Base-by-base conservation (phyloP, 2,888 invertebrate species). In the Amblyteles armatorius region DNA sequence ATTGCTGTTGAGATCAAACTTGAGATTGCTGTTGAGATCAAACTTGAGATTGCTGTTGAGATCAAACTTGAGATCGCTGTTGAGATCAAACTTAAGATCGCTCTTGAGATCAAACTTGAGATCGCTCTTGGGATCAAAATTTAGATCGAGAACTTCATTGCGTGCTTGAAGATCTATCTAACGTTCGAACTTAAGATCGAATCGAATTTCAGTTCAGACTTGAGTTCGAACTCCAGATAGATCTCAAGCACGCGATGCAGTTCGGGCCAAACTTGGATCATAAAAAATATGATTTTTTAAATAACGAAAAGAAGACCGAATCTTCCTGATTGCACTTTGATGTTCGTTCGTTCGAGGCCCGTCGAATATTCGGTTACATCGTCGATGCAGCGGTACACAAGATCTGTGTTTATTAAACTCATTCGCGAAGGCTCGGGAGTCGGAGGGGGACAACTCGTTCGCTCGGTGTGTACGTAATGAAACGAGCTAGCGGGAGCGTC, bases 401-500 rank as follows among this genome's bases (percentile, higher is more conserved):
- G n/a, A 68, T 36, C 60, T 13, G 68, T 29, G 36, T 73, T 73
- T 79, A 73, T 69, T 60, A 83, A 72, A 79, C 63, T 73, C 73
- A 83, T 69, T 79, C 36, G 52, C 63, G 44, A 69, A 83, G 68
- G 72, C 33, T 22, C 48, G 22, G 19, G 48, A 26, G 60, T 7
- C 52, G 19, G 57, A 57, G 65, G 65, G 36, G 13, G 29, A 68
- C 67, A 29, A 36, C n/a, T 50, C 33, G 48, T 60, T 50, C 52
- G 57, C 60, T 13, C 63, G 36, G 57, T 68, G 68, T 76, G 60
- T 60, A 72, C 71, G 71, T 52, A 29, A 74, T 65, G 26, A 71
- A 79, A 40, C 60, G 33, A 69, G 74, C 74, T 79, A 82, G 55
- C 40, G 40, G 60, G 74, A 74, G 79, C 76, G 50, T 77, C 60